Evolutionary conservation across 2,888 invertebrate species (phyloP).

Genomic region (Drosophila atripex): DNA sequence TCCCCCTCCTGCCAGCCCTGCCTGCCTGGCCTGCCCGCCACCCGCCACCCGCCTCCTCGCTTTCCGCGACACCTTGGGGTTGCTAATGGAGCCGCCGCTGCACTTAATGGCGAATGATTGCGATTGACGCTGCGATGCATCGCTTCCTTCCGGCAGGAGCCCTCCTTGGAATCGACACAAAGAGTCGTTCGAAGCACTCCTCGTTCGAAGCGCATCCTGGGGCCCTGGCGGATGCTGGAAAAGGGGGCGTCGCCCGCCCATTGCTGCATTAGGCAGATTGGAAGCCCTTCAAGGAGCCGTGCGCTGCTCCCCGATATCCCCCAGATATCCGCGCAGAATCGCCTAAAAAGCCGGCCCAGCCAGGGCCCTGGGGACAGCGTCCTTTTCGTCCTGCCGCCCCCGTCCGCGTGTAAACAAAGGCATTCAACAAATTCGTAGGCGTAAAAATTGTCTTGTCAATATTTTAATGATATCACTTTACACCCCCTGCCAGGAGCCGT

Average conservation of each 20-base stretch:
- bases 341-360: too few relatives aligned
- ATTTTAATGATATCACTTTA: constrained; percentile 80
- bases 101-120: constrained; percentile 78
- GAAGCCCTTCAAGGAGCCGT: constrained; percentile 4
- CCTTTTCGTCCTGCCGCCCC: not conserved
- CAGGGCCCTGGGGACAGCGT: not conserved
- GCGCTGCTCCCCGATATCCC: too few relatives aligned
- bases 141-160: not conserved
- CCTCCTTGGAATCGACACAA: constrained; percentile 32
- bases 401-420: constrained; percentile 49
- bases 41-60: too few relatives aligned
- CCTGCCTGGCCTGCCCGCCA: too few relatives aligned
- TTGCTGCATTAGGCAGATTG: constrained; percentile 64
- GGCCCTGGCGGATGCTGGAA: too few relatives aligned
- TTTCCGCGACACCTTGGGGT: constrained; percentile 57
- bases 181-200: not conserved
- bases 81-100: constrained; percentile 65
- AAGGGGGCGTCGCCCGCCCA: not conserved
- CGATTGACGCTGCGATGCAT: constrained; percentile 73
- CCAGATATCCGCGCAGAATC: too few relatives aligned
- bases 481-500: constrained; percentile 39
- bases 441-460: constrained; percentile 84
- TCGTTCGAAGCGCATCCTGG: too few relatives aligned
- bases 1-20: too few relatives aligned
- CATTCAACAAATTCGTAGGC: constrained; percentile 80